Percentiles rank a stretch among this genome's conserved stretches.
Evolutionary conservation across 2,888 invertebrate genomes (phyloP).

Genomic region (Sinotaia quadrata): DNA sequence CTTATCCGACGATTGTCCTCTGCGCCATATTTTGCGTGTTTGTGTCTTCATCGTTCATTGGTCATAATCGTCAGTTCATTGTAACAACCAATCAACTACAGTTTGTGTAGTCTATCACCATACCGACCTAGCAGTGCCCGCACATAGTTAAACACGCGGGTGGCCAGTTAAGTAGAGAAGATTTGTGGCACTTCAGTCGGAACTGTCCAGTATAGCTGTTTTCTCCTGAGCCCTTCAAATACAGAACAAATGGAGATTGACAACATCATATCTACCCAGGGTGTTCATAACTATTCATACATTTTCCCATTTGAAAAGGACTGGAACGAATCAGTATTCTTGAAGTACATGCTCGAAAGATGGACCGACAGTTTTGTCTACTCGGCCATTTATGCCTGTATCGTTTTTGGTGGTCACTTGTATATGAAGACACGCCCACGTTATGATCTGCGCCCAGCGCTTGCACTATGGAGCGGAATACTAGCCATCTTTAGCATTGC

Average conservation of each 20-base stretch:
- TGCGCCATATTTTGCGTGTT: neutral
- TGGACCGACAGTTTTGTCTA: slow-evolving; percentile 95
- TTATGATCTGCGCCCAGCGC: slow-evolving; percentile 88
- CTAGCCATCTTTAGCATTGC: slow-evolving; percentile 95
- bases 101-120: slow-evolving; percentile 19
- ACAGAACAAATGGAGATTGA: no score
- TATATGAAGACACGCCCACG: slow-evolving; percentile 93
- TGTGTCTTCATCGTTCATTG: slow-evolving; percentile 38
- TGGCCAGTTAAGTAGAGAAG: slow-evolving; percentile 1
- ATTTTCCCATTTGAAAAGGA: slow-evolving; percentile 96
- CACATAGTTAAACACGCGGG: slow-evolving; percentile 16
- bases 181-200: neutral
- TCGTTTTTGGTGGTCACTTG: slow-evolving; percentile 93
- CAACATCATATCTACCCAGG: no score
- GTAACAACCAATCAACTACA: slow-evolving; percentile 39
- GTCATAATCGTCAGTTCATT: slow-evolving; percentile 47
- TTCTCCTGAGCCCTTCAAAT: no score
- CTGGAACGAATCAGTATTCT: slow-evolving; percentile 90
- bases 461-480: slow-evolving; percentile 92
- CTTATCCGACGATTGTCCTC: neutral
- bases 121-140: slow-evolving; percentile 27
- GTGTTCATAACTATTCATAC: slow-evolving; percentile 71
- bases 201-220: no score
- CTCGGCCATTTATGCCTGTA: slow-evolving; percentile 83
- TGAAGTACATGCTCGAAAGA: slow-evolving; percentile 95